Percentiles rank a stretch among this genome's conserved stretches.
Conservation (phyloP, 2,888 invertebrate species). For the Tenodera sinensis region DNA sequence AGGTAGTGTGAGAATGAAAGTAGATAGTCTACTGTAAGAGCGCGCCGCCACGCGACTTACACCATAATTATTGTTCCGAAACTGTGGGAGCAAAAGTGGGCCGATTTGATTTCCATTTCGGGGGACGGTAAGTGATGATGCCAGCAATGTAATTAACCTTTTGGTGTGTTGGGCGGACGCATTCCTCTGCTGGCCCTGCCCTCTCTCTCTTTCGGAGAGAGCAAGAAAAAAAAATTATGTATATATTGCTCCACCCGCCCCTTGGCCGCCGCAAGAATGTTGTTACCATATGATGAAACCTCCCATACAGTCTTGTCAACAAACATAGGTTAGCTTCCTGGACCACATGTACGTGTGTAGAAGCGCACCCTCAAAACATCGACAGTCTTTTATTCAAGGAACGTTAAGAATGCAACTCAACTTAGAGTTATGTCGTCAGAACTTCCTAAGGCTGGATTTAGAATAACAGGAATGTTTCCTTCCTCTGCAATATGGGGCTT, state of each 20-base stretch:
- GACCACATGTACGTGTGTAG: not conserved
- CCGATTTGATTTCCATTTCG: not conserved
- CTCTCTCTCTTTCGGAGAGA: not conserved
- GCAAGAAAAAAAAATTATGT: not conserved
- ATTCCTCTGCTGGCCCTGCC: not conserved
- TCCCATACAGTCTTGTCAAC: not conserved
- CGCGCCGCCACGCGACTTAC: not conserved
- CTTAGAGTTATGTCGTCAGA: too few species aligned
- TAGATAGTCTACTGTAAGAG: not conserved
- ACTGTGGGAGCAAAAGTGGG: not conserved
- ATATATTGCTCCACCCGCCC: not conserved
- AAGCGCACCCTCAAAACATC: too few species aligned
- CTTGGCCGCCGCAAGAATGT: not conserved
- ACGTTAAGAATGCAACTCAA: too few species aligned
- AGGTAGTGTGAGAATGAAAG: too few species aligned
- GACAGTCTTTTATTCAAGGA: too few species aligned
- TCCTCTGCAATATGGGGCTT: too few species aligned
- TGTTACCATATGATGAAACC: not conserved
- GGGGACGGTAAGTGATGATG: not conserved
- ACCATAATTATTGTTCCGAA: not conserved
- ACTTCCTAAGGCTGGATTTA: too few species aligned
- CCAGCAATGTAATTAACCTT: not conserved
- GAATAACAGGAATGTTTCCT: too few species aligned
- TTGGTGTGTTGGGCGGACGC: not conserved
- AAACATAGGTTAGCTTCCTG: not conserved